A percentile compares a stretch with the other conserved stretches of the same genome.
These are phyloP conservation scores for Carposina sasakii DNA, from an alignment of 1,140 invertebrate species.

Conservation along the genomic window DNA sequence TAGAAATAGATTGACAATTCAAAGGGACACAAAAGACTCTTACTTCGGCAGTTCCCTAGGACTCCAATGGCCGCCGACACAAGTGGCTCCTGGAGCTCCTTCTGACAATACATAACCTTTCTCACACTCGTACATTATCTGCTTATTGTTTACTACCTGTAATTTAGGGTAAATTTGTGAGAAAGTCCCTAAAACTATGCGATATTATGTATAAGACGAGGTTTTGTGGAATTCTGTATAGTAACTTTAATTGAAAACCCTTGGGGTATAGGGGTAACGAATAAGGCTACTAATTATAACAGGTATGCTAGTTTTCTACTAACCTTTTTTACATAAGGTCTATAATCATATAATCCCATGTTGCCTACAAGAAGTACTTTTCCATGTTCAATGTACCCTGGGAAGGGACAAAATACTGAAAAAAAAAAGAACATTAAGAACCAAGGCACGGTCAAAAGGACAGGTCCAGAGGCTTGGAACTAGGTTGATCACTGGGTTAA, in stretches of 20 bases:
- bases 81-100: conserved; percentile 94
- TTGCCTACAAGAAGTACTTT: conserved; percentile 95
- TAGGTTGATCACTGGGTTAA: too few species aligned
- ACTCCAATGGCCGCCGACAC: conserved; percentile 91
- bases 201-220: too few species aligned
- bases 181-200: too few species aligned
- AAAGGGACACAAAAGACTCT: conserved; percentile 16
- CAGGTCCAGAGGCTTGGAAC: too few species aligned
- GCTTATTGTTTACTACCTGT: conserved; percentile 90
- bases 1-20: too few species aligned
- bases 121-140: conserved; percentile 97
- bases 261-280: too few species aligned
- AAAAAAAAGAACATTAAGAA: conserved; percentile 15
- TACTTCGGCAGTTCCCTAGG: conserved; percentile 84
- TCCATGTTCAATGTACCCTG: conserved; percentile 91
- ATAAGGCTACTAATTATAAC: too few species aligned
- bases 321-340: conserved; percentile 94
- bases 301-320: conserved; percentile 18
- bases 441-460: too few species aligned
- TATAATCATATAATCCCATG: conserved; percentile 97
- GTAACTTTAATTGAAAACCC: too few species aligned
- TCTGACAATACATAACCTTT: conserved; percentile 89
- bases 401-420: conserved; percentile 94
- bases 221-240: too few species aligned
- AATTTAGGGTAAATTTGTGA: too few species aligned